Base-by-base conservation (phyloP, 2,888 invertebrate genomes). In the Oligia latruncula region DNA sequence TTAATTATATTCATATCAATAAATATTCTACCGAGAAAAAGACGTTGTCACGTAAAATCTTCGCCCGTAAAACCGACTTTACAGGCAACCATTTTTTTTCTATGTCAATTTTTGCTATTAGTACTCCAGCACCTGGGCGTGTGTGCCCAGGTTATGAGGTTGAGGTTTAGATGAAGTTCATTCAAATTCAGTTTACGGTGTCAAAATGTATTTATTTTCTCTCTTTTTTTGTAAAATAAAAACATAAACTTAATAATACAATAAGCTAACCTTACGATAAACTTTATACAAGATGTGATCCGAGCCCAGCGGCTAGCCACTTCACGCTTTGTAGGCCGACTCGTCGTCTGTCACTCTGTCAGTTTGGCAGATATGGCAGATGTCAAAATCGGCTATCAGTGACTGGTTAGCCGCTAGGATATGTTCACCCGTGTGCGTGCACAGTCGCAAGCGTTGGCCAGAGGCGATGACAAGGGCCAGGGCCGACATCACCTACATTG, bases 141-240 rank as follows among this genome's bases (percentile, higher is more conserved):
- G 62, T 40, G 17, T 46, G 49, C 23, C 11, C 11, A 20, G 5
- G 23, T 20, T 35, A n/a, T n/a, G 4, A 9, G 6, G 40, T 43
- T 20, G 4, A 15, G 13, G 43, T 43, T 60, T 40, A 15, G 40
- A 20, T 71, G 20, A 29, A 15, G 35, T 74, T 64, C 9, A 87
- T 35, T 84, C 68, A 85, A 87, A 81, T 64, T 67, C 77, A 58
- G 68, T n/a, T 85, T 95, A 97, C 97, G 97, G 97, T 97, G 97
- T 95, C 97, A 91, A 97, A 97, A 97, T 97, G 97, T 97, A 97
- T 97, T 97, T 97, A 97, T 92, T 91, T 90, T 89, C 77, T 90
- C 71, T 95, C 94, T 81, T 95, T 96, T 62, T 96, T 95, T 94
- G 92, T 92, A 93, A 95, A 94, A 94, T 95, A 95, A 95, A 95